Conservation (phyloP, 2,797 vertebrate species). For the Pseudochirops corinnae region DNA sequence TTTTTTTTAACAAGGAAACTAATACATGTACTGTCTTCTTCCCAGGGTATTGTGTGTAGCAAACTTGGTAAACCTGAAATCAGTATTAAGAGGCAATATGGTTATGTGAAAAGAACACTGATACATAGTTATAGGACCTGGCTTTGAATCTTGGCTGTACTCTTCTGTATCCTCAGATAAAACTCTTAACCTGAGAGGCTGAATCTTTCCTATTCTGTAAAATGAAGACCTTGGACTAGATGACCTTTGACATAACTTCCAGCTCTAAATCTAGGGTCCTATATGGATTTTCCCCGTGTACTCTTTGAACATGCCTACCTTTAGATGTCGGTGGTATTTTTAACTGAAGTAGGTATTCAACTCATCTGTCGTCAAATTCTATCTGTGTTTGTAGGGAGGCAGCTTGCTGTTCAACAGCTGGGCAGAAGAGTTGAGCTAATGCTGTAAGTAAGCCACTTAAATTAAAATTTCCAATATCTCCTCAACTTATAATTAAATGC, state of each 20-base stretch:
- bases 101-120: neutral
- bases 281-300: neutral
- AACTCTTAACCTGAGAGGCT: neutral
- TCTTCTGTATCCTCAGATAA: neutral
- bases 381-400: neutral
- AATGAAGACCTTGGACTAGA: neutral
- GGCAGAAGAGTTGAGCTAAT: conserved; percentile 65
- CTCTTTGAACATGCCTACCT: neutral
- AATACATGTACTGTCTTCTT: neutral
- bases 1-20: neutral
- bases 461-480: conserved; percentile 77
- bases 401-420: conserved; percentile 62
- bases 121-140: neutral
- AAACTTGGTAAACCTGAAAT: neutral
- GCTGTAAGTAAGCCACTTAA: conserved; percentile 73
- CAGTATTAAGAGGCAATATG: neutral
- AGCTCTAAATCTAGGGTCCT: neutral
- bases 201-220: neutral
- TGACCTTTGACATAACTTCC: neutral
- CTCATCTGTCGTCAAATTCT: neutral
- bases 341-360: neutral
- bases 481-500: conserved; percentile 78
- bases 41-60: neutral
- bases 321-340: neutral
- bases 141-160: neutral